phyloP scores from a whole-genome alignment of 2,888 invertebrate species.

The Aporophyla lueneburgensis region DNA sequence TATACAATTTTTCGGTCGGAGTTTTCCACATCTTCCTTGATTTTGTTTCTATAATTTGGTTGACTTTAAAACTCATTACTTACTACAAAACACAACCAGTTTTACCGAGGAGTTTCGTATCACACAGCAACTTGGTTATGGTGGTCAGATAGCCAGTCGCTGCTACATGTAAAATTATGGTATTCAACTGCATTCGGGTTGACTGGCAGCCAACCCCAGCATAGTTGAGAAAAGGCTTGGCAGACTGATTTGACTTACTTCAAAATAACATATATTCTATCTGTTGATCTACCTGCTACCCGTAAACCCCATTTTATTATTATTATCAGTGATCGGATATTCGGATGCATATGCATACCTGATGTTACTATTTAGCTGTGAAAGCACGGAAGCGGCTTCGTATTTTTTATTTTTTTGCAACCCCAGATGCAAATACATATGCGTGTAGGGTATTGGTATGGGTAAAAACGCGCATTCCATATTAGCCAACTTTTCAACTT shows the following conservation, averaged over 20 bases:
- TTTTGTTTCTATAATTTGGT: slow-evolving; percentile 3
- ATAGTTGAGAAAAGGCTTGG: not conserved
- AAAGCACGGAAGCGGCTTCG: too few species aligned
- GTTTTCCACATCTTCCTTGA: not conserved
- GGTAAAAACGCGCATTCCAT: too few species aligned
- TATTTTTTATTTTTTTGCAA: too few species aligned
- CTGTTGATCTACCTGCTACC: not conserved
- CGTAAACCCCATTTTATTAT: not conserved
- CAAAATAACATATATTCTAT: not conserved
- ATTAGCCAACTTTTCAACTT: too few species aligned
- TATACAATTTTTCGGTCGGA: not conserved
- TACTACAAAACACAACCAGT: not conserved
- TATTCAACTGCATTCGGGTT: not conserved
- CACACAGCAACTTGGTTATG: not conserved
- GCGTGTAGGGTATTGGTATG: too few species aligned
- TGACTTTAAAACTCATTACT: not conserved
- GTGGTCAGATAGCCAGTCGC: not conserved
- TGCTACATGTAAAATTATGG: not conserved
- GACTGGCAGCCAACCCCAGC: not conserved
- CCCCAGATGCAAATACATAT: too few species aligned
- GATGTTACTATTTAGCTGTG: too few species aligned
- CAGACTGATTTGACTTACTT: not conserved
- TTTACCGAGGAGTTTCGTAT: not conserved
- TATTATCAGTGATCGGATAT: not conserved
- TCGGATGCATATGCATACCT: too few species aligned